A percentile compares a stretch with the other conserved stretches of the same genome.
Conservation (phyloP, 23 tunicate species). For the Trididemnum clinides region DNA sequence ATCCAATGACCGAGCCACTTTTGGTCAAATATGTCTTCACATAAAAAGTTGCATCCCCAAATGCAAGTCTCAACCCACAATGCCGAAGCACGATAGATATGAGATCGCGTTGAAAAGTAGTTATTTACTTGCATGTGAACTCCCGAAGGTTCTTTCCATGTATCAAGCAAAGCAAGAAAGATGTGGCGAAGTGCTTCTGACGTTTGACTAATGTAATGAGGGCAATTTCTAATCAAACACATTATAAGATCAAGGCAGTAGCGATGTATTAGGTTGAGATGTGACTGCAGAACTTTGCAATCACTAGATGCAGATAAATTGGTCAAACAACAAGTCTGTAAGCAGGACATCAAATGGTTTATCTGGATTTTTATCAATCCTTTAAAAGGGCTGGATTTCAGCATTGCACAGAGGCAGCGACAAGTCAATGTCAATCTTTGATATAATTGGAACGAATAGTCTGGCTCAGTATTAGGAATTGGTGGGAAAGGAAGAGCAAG, state of each 20-base stretch:
- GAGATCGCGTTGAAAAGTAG: background rate
- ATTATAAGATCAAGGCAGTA: background rate
- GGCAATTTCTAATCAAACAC: background rate
- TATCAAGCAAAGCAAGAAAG: slow-evolving; percentile 18
- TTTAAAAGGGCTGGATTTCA: background rate
- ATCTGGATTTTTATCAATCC: background rate
- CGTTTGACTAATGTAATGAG: background rate
- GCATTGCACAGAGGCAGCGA: background rate
- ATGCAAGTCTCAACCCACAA: slow-evolving; percentile 52
- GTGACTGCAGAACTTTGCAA: no score
- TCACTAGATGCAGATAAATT: background rate
- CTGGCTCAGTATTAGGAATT: slow-evolving; percentile 39
- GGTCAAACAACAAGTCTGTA: background rate
- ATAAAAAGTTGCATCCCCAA: slow-evolving; percentile 24
- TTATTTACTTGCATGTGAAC: background rate
- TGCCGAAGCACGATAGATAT: background rate
- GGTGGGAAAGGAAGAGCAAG: slow-evolving; percentile 35
- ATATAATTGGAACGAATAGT: background rate
- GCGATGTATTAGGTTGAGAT: background rate
- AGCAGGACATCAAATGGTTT: background rate
- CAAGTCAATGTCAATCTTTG: slow-evolving; percentile 11
- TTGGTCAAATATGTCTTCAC: slow-evolving; percentile 36
- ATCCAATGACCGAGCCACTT: no score
- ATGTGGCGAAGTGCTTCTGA: slow-evolving; percentile 14
- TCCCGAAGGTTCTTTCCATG: slow-evolving; percentile 54